phyloP scores from a whole-genome alignment of 2,888 invertebrate genomes.

The Sinohyriopsis cumingii region DNA sequence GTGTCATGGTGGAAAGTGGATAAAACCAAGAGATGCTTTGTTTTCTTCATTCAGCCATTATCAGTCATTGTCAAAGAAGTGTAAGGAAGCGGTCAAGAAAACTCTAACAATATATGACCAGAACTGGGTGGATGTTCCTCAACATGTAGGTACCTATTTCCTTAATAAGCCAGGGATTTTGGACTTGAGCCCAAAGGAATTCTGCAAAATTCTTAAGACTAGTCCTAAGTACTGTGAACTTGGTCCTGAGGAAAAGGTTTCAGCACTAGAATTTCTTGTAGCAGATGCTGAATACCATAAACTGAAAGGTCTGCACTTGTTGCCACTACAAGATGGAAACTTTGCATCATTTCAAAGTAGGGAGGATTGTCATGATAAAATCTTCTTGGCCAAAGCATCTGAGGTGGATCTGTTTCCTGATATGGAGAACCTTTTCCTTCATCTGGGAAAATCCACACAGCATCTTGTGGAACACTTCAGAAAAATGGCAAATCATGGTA shows the following conservation, averaged over 20 bases:
- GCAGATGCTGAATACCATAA: not conserved
- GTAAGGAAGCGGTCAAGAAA: too few species aligned
- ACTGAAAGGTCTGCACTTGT: conserved; percentile 7
- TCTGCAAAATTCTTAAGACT: too few species aligned
- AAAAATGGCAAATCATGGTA: conserved; percentile 4
- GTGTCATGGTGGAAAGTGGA: conserved; percentile 22
- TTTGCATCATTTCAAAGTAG: conserved; percentile 9
- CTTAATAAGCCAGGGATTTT: not conserved
- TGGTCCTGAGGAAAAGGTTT: too few species aligned
- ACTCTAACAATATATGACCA: not conserved
- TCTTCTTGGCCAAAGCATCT: conserved; percentile 6
- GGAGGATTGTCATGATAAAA: not conserved
- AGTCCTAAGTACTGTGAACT: too few species aligned
- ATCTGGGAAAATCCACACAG: not conserved
- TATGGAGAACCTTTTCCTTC: conserved; percentile 7
- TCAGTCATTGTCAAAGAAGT: too few species aligned
- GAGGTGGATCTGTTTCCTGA: conserved; percentile 12
- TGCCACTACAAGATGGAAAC: conserved; percentile 13
- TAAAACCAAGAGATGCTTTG: conserved; percentile 6
- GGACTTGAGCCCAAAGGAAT: too few species aligned
- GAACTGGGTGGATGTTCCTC: conserved; percentile 1
- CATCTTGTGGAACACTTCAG: not conserved
- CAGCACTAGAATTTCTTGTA: conserved; percentile 11
- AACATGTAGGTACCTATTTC: conserved; percentile 1
- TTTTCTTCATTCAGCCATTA: conserved; percentile 1